A percentile compares a stretch with the other conserved stretches of the same genome.
These are phyloP conservation scores for Artibeus jamaicensis DNA, from an alignment of 2,797 vertebrate genomes.

Conservation along the genomic window DNA sequence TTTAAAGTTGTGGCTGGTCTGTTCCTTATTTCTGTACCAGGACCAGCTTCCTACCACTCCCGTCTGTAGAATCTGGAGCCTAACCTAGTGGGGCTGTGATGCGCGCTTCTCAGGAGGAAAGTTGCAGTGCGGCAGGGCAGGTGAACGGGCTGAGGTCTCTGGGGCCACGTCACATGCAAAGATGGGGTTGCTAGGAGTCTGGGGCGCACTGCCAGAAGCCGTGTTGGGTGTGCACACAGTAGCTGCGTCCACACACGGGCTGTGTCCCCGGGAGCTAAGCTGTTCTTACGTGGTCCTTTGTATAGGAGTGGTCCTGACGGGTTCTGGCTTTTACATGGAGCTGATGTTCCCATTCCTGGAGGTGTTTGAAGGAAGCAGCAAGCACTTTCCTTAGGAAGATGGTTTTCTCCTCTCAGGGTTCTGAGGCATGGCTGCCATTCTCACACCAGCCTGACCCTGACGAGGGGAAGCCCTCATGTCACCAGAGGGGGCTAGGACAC, in stretches of 20 bases:
- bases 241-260: background rate
- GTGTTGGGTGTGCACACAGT: background rate
- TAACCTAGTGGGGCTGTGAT: background rate
- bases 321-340: background rate
- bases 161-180: background rate
- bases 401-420: background rate
- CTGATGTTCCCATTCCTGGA: background rate
- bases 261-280: background rate
- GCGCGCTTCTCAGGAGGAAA: background rate
- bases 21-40: conserved; percentile 46
- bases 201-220: background rate
- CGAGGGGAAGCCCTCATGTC: background rate
- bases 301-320: background rate
- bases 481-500: background rate
- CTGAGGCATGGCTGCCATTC: background rate
- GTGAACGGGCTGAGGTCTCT: background rate
- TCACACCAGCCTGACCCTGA: background rate
- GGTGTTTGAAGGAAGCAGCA: background rate
- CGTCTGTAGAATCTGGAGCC: background rate
- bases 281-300: background rate
- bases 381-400: background rate
- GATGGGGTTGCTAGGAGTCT: conserved; percentile 42
- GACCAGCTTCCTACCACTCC: background rate
- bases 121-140: background rate
- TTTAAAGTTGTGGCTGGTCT: conserved; percentile 69